Base-by-base conservation (phyloP, 2,113 vertebrate genomes). In the Carassius carassius region DNA sequence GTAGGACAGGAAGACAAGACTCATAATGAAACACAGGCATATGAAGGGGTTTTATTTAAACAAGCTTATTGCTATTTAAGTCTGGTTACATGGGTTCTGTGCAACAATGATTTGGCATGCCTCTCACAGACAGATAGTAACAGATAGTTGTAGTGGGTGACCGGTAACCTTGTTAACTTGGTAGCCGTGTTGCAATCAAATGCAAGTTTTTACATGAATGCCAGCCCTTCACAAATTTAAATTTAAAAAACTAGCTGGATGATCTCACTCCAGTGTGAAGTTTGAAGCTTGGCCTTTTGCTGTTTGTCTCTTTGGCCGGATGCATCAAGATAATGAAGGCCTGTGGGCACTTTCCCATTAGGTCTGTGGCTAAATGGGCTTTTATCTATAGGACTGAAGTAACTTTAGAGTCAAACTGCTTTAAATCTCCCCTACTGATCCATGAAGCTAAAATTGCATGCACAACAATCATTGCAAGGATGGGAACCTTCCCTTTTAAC, bases 381-480 rank as follows among this genome's bases (percentile, higher is more conserved):
- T 87, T 84, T 77, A 84, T 76, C 70, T 35, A 69, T 58, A 60
- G 62, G 23, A 75, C 82, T 49, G 49, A 81, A 41, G 19, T 78
- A 77, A 63, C 56, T 83, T 84, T 58, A 84, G 58, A 73, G 13
- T 84, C 37, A 80, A 84, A 54, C 29, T 62, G 81, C 67, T 87
- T 84, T 84, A 84, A 73, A 81, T 44, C 41, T 49, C 47, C 32
- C 77, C 32, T 9, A 69, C 23, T 13, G 69, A 80, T 37, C 51
- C 73, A 81, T 81, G 62, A 81, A 51, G 62, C 78, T 81, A 63
- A 63, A 79, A 63, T n/a, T 37, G 56, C 21, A 41, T 44, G 44
- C 56, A 19, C 41, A 62, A 78, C 77, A 47, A 63, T 51, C 60
- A 13, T 13, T 29, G 9, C 16, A 49, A 65, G 37, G 60, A 81